Evolutionary conservation across 2,113 vertebrate species (phyloP).

Genomic region (Gymnarchus niloticus): DNA sequence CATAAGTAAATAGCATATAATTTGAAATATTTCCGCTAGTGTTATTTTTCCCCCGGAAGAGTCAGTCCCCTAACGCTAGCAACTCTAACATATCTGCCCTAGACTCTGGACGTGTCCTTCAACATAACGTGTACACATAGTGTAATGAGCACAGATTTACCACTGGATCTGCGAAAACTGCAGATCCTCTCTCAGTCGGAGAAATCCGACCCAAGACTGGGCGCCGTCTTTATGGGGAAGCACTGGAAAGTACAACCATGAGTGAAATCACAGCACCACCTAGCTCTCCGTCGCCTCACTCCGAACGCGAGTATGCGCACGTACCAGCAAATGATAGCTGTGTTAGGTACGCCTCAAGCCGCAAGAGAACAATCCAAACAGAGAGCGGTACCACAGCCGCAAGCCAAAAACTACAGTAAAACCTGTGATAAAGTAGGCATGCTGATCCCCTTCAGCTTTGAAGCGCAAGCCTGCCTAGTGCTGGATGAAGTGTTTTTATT

Average conservation of each 20-base stretch:
- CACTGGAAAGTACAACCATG: not conserved
- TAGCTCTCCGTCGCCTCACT: constrained; percentile 38
- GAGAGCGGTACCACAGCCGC: too few relatives aligned
- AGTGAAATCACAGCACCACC: constrained; percentile 60
- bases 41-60: not conserved
- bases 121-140: not conserved
- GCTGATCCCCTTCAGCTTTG: too few relatives aligned
- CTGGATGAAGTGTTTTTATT: not conserved
- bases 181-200: not conserved
- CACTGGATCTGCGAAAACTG: not conserved
- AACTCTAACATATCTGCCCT: not conserved
- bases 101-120: not conserved
- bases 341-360: too few relatives aligned
- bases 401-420: too few relatives aligned
- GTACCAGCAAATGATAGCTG: not conserved
- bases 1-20: not conserved
- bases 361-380: too few relatives aligned
- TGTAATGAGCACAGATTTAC: not conserved
- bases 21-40: not conserved
- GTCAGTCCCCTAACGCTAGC: not conserved
- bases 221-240: not conserved
- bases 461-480: not conserved
- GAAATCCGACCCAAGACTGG: not conserved
- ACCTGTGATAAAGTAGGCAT: too few relatives aligned
- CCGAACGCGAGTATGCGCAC: not conserved